phyloP scores from a whole-genome alignment of 1,140 invertebrate species.

The Paracyclopina nana region DNA sequence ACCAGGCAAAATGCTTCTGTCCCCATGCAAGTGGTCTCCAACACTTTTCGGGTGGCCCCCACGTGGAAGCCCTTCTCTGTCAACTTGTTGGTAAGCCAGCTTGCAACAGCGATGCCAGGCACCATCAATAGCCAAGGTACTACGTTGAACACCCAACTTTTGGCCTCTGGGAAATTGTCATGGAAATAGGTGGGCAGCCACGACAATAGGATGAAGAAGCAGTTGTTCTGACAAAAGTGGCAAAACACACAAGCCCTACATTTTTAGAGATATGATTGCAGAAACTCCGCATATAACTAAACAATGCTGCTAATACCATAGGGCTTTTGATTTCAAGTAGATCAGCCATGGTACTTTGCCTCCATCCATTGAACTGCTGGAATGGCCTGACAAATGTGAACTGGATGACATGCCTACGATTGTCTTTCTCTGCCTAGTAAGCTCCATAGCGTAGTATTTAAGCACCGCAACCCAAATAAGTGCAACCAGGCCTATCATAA shows the following conservation, averaged over 20 bases:
- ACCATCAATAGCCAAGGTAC: constrained; percentile 46
- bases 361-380: too few species aligned
- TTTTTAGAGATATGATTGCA: too few species aligned
- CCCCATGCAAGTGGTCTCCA: constrained; percentile 39
- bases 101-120: constrained; percentile 41
- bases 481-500: constrained; percentile 31
- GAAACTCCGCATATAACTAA: too few species aligned
- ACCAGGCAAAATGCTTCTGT: constrained; percentile 39
- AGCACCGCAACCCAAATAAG: constrained; percentile 33
- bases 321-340: constrained; percentile 35
- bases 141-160: constrained; percentile 48
- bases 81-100: constrained; percentile 39
- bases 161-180: constrained; percentile 44
- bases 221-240: constrained; percentile 52
- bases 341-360: constrained; percentile 33
- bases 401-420: constrained; percentile 20
- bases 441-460: constrained; percentile 28
- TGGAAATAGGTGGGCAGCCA: constrained; percentile 58
- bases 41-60: constrained; percentile 33
- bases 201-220: constrained; percentile 48
- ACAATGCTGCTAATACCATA: constrained; percentile 30
- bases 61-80: constrained; percentile 32
- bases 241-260: constrained; percentile 45
- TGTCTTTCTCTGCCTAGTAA: constrained; percentile 23
- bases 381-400: constrained; percentile 8